These are phyloP conservation scores for Xiphydria camelus DNA, from an alignment of 2,888 invertebrate genomes.

Conservation along the genomic window DNA sequence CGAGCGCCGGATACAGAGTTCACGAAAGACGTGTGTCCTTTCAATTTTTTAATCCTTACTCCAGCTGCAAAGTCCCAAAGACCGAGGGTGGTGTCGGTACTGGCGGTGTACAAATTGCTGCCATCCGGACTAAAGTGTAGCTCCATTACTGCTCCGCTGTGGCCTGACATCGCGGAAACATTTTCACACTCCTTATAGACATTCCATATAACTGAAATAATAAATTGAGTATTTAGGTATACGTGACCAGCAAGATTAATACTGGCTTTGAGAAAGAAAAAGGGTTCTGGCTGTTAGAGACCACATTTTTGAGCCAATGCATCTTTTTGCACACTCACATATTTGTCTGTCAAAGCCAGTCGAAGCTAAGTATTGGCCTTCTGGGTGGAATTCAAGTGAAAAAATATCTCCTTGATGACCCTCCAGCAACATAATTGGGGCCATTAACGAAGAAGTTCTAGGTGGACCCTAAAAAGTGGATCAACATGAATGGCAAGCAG, in stretches of 20 bases:
- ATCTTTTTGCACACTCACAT: no score
- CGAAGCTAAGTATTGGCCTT: conserved; percentile 92
- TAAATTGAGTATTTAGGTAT: no score
- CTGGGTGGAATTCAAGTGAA: conserved; percentile 90
- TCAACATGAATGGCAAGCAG: no score
- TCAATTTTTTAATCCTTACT: conserved; percentile 84
- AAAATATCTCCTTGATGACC: conserved; percentile 98
- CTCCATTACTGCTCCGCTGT: conserved; percentile 95
- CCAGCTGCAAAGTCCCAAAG: conserved; percentile 95
- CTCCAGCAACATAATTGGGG: conserved; percentile 94
- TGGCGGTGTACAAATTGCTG: conserved; percentile 82
- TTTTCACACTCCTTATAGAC: conserved; percentile 99
- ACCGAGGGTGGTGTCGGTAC: conserved; percentile 92
- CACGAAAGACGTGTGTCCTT: conserved; percentile 79
- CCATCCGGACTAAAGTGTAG: conserved; percentile 86
- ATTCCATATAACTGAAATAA: conserved; percentile 88
- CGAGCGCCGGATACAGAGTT: conserved; percentile 76
- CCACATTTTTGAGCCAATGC: no score
- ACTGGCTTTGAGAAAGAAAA: no score
- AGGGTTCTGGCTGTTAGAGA: no score
- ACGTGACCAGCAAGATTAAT: no score
- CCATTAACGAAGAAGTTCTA: conserved; percentile 83
- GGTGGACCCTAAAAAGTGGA: conserved; percentile 70
- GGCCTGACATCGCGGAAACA: conserved; percentile 88
- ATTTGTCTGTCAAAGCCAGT: conserved; percentile 95